These are phyloP conservation scores for Sceloporus undulatus DNA, from an alignment of 2,113 vertebrate genomes.

Conservation along the genomic window DNA sequence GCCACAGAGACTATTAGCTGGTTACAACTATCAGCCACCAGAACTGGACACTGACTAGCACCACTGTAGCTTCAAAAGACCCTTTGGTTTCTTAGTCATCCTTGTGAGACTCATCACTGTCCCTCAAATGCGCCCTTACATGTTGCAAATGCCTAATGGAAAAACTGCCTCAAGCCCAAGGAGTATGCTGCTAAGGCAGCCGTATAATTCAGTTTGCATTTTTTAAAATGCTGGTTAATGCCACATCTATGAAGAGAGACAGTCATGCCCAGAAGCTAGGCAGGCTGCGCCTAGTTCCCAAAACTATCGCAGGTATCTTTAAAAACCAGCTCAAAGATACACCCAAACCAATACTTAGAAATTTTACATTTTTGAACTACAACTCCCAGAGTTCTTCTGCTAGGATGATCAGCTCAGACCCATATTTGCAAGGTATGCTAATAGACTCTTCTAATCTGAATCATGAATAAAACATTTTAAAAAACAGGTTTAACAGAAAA, in stretches of 20 bases:
- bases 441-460: background rate
- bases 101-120: background rate
- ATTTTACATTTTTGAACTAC: no score
- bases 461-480: background rate
- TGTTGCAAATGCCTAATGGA: background rate
- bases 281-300: background rate
- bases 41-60: background rate
- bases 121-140: background rate
- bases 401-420: no score
- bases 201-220: background rate
- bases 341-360: background rate
- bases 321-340: background rate
- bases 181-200: rapidly evolving
- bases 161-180: background rate
- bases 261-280: background rate
- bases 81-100: constrained; percentile 10
- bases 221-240: constrained; percentile 14
- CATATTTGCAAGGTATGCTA: background rate
- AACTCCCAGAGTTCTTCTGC: no score
- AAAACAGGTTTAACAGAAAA: no score
- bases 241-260: rapidly evolving
- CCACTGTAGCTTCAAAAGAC: background rate
- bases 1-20: background rate
- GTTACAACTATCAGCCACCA: background rate
- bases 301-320: background rate